phyloP scores from a whole-genome alignment of 2,797 vertebrate species.

The Hydrophis major region DNA sequence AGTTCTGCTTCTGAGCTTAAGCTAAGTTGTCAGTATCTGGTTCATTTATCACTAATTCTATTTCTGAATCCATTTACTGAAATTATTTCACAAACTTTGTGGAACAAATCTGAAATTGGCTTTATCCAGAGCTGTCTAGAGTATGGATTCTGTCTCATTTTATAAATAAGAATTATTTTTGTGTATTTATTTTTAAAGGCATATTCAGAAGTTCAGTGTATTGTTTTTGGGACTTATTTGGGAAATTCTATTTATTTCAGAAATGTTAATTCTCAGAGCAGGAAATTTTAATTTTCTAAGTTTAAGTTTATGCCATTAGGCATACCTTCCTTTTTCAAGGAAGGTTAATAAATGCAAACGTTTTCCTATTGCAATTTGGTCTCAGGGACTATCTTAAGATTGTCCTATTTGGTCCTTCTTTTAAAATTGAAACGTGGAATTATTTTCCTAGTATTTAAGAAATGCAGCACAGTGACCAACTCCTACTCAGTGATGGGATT shows the following conservation, averaged over 20 bases:
- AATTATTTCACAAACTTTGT: not conserved
- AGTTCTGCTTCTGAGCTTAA: not conserved
- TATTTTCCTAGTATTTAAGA: not conserved
- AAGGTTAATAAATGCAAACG: not conserved
- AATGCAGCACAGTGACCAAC: not conserved
- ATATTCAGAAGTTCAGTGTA: not conserved
- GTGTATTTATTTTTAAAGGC: not conserved
- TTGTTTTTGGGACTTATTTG: not conserved
- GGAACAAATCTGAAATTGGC: not conserved
- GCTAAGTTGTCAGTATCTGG: not conserved
- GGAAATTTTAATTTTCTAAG: not conserved
- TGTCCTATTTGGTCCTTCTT: not conserved
- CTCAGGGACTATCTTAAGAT: not conserved
- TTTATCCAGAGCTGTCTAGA: not conserved
- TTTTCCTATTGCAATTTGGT: not conserved
- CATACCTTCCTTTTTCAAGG: not conserved
- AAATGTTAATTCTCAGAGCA: not conserved
- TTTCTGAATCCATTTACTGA: not conserved
- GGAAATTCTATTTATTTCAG: not conserved
- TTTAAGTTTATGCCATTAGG: not conserved
- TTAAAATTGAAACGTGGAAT: not conserved
- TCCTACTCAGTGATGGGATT: not conserved
- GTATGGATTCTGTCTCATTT: not conserved
- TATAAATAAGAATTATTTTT: not conserved
- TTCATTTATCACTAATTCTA: not conserved